Percentiles rank a stretch among this genome's conserved stretches.
Evolutionary conservation across 1,140 invertebrate species (phyloP).

Genomic region (Arctopsyche grandis): DNA sequence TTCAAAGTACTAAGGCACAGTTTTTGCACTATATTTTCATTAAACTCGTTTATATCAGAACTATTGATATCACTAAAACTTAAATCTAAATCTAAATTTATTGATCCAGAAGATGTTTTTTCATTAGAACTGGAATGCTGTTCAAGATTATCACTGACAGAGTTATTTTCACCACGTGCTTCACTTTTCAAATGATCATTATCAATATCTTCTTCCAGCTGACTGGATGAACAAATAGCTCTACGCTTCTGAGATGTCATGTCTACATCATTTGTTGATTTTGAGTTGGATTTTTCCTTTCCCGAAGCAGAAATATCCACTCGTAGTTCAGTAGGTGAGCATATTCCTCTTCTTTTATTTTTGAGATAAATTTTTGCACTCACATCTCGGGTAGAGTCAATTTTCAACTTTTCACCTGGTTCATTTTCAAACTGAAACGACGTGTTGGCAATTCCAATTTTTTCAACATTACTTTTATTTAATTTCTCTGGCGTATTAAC

Average conservation of each 20-base stretch:
- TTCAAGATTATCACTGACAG: constrained; percentile 30
- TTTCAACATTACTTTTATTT: constrained; percentile 40
- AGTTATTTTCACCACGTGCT: constrained; percentile 28
- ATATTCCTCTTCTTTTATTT: constrained; percentile 62
- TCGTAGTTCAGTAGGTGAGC: constrained; percentile 62
- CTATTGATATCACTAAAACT: constrained; percentile 68
- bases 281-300: constrained; percentile 51
- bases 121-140: constrained; percentile 60
- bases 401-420: constrained; percentile 32
- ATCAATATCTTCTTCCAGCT: constrained; percentile 60
- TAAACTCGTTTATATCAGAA: constrained; percentile 66
- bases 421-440: constrained; percentile 51
- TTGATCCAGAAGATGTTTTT: constrained; percentile 65
- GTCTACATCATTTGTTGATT: constrained; percentile 49
- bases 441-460: constrained; percentile 43
- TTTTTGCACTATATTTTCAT: constrained; percentile 67
- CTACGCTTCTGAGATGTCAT: constrained; percentile 67
- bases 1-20: constrained; percentile 65
- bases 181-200: neutral
- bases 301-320: constrained; percentile 60
- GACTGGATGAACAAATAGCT: constrained; percentile 67
- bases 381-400: constrained; percentile 33
- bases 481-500: constrained; percentile 59
- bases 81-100: constrained; percentile 66
- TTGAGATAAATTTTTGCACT: constrained; percentile 33